Evolutionary conservation across 2,797 vertebrate species (phyloP), one percentile per base, ranked within the genome.

Genomic region (Sciurus vulgaris): DNA sequence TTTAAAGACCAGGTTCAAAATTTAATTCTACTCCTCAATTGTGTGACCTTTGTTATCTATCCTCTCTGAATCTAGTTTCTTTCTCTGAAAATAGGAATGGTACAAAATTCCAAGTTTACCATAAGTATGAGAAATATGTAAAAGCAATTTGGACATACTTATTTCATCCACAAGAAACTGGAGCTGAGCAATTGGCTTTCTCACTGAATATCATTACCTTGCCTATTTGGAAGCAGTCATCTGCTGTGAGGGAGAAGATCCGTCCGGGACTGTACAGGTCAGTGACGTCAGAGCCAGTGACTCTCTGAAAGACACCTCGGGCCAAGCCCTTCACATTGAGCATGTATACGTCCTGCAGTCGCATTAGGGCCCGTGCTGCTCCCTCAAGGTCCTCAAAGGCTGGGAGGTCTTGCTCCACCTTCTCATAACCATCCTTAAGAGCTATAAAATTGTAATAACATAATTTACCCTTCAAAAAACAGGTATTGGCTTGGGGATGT

Each of bases 171-270:
- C 0, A n/a, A 78, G 69, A 79, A 94, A 77, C 6, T 4, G 54
- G 28, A 30, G 38, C 26, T 2, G 2, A 92, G 56, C 35, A 35
- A 72, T 12, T 49, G 7, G 1, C 4, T 12, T 89, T 97, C 82
- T 78, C 77, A 74, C 81, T 73, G 83, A 76, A 38, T 15, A 35
- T 0, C 1, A 17, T 94, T 98, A 99, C 99, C 99, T 99, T 99
- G 96, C 99, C 99, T 82, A 99, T 98, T 2, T 99, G 98, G 97
- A 99, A 99, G 97, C 99, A 99, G 98, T 99, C 99, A 0, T 99
- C 99, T 0, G 99, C 99, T 0, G 99, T 99, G 93, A 99, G 98
- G 0, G 97, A 79, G 61, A 98, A 88, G 0, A 97, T 98, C 54
- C 97, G 98, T 2, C 96, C 0, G 0, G 99, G 99, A 54, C 92